Evolutionary conservation across 1,140 invertebrate species (phyloP).

Genomic region (Scylla paramamosain): DNA sequence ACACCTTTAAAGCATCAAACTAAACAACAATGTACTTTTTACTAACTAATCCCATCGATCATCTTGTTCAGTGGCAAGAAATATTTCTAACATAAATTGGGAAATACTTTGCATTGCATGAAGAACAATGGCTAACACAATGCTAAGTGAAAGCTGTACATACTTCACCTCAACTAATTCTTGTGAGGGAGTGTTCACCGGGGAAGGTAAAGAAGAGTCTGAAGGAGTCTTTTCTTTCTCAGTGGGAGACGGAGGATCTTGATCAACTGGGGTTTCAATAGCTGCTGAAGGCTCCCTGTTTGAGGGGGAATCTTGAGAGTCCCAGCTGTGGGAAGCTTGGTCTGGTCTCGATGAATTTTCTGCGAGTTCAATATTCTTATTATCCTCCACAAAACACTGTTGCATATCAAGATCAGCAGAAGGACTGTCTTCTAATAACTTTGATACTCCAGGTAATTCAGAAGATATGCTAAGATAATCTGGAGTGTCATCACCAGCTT

Average conservation of each 20-base stretch:
- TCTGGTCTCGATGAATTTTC: not conserved
- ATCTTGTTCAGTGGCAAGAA: constrained; percentile 70
- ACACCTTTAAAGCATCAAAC: not conserved
- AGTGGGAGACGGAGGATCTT: not conserved
- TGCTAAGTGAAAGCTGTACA: constrained; percentile 76
- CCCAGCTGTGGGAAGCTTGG: not conserved
- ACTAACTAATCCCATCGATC: constrained; percentile 57
- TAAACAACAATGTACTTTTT: not conserved
- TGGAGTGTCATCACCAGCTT: constrained; percentile 59
- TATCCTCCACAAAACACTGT: not conserved
- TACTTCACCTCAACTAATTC: constrained; percentile 76
- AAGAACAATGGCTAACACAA: constrained; percentile 76
- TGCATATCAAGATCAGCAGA: constrained; percentile 43
- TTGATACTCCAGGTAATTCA: constrained; percentile 36
- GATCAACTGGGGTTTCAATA: not conserved
- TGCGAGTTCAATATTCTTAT: not conserved
- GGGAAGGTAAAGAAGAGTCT: constrained; percentile 38
- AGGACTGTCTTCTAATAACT: constrained; percentile 53
- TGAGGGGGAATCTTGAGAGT: constrained; percentile 46
- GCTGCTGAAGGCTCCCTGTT: constrained; percentile 45
- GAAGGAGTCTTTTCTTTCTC: constrained; percentile 48
- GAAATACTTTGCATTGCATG: constrained; percentile 77
- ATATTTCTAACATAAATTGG: constrained; percentile 76
- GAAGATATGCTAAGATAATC: constrained; percentile 57
- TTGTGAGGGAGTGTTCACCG: constrained; percentile 53